These are phyloP conservation scores for Neocrepidodera transversa DNA, from an alignment of 2,888 invertebrate species.

Conservation along the genomic window DNA sequence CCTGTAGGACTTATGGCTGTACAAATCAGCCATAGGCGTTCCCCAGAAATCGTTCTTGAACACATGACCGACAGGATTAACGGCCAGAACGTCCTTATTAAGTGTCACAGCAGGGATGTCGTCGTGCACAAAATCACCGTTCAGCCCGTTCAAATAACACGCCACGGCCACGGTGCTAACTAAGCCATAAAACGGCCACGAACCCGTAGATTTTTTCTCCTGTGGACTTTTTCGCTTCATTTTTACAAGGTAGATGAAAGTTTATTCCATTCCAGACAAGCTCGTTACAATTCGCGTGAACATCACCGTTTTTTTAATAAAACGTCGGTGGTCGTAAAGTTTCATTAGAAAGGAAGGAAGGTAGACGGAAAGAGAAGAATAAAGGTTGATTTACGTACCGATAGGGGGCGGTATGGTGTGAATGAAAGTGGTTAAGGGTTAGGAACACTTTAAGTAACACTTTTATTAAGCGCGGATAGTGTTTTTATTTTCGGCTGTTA, in stretches of 20 bases:
- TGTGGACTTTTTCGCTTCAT: slow-evolving; percentile 25
- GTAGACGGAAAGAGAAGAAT: background rate
- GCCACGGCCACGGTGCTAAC: slow-evolving; percentile 68
- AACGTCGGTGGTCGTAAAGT: slow-evolving; percentile 1
- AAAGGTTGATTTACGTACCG: slow-evolving; percentile 14
- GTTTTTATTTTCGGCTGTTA: no score
- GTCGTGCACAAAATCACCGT: slow-evolving; percentile 87
- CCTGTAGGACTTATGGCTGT: slow-evolving; percentile 87
- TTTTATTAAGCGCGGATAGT: no score
- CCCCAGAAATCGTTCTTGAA: slow-evolving; percentile 90
- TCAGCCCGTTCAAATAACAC: slow-evolving; percentile 76
- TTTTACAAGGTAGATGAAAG: slow-evolving; percentile 31
- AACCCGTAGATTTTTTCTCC: slow-evolving; percentile 11
- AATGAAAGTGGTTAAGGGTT: background rate
- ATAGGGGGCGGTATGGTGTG: background rate
- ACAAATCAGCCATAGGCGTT: slow-evolving; percentile 81
- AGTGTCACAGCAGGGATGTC: slow-evolving; percentile 84
- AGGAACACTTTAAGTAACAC: background rate
- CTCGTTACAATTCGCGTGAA: slow-evolving; percentile 27
- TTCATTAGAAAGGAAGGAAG: background rate
- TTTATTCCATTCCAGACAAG: slow-evolving; percentile 38
- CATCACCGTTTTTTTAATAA: slow-evolving; percentile 28
- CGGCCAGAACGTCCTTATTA: slow-evolving; percentile 81
- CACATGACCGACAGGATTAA: slow-evolving; percentile 67
- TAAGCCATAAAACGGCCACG: slow-evolving; percentile 32